Evolutionary conservation across 2,797 vertebrate species (phyloP).

Genomic region (Oryzias sinensis): DNA sequence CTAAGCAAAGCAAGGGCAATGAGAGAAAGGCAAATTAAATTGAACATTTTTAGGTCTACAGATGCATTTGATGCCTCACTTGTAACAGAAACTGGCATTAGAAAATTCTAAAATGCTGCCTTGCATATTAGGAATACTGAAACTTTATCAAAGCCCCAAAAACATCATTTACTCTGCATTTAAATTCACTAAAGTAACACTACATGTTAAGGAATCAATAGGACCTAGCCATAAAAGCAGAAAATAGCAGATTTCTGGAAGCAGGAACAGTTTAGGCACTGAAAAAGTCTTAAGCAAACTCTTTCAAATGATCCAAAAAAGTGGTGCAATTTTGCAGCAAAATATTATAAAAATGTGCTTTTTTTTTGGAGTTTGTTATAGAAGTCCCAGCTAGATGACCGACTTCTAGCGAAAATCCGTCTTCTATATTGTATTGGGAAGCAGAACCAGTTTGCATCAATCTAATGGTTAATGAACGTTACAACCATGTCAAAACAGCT

Average conservation of each 20-base stretch:
- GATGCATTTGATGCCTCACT: conserved; percentile 64
- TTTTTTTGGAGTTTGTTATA: conserved; percentile 22
- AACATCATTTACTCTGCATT: conserved; percentile 45
- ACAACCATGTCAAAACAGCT: conserved; percentile 61
- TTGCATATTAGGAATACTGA: conserved; percentile 36
- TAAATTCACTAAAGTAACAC: conserved; percentile 34
- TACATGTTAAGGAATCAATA: conserved; percentile 15
- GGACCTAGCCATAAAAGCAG: conserved; percentile 20
- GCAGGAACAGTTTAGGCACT: conserved; percentile 24
- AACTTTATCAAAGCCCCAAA: conserved; percentile 39
- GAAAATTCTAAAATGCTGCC: conserved; percentile 50
- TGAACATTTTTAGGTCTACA: conserved; percentile 31
- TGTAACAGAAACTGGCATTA: conserved; percentile 18
- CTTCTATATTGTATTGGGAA: conserved; percentile 14
- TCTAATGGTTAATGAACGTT: conserved; percentile 58
- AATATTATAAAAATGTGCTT: conserved; percentile 54
- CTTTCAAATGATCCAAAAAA: conserved; percentile 12
- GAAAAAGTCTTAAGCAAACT: conserved; percentile 15
- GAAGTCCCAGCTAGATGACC: conserved; percentile 31
- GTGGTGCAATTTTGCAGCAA: conserved; percentile 28
- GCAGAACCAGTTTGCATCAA: conserved; percentile 42
- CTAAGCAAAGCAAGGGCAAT: conserved; percentile 12
- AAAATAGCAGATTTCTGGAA: conserved; percentile 13
- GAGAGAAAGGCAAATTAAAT: conserved; percentile 35
- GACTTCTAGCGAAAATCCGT: conserved; percentile 5